phyloP scores from a whole-genome alignment of 2,113 vertebrate genomes.

The Speoplatyrhinus poulsoni region DNA sequence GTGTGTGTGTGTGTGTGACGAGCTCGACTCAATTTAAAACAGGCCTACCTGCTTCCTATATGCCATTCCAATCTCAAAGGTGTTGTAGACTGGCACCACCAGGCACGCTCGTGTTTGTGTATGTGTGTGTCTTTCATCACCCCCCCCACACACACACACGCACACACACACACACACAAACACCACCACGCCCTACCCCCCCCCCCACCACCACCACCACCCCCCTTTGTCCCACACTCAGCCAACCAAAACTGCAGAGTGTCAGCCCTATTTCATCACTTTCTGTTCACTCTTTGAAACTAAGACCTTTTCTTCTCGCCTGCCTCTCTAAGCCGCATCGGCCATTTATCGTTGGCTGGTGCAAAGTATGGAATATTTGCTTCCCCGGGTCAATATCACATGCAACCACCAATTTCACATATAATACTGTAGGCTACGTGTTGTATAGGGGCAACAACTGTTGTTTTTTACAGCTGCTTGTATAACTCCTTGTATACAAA shows the following conservation, averaged over 20 bases:
- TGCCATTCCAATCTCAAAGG: conserved; percentile 6
- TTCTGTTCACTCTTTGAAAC: conserved; percentile 60
- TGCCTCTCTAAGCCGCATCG: conserved; percentile 12
- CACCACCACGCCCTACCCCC: conserved; percentile 51
- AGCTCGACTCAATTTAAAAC: conserved; percentile 26
- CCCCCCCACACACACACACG: too few species aligned
- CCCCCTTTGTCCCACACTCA: conserved; percentile 60
- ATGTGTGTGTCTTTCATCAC: neutral
- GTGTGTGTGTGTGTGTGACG: neutral
- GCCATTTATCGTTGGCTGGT: conserved; percentile 30
- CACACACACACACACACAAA: conserved; percentile 18
- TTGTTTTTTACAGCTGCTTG: neutral
- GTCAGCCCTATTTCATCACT: conserved; percentile 68
- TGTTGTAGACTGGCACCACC: conserved; percentile 3
- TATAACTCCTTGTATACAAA: conserved; percentile 11
- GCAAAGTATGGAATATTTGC: conserved; percentile 27
- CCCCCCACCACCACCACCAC: too few species aligned
- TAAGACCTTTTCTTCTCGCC: conserved; percentile 12
- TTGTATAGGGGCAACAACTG: neutral
- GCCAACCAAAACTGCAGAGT: conserved; percentile 69
- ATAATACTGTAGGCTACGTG: too few species aligned
- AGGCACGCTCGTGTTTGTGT: neutral
- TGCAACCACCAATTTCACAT: neutral
- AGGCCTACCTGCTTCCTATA: neutral
- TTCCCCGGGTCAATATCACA: conserved; percentile 40